phyloP scores from a whole-genome alignment of 2,888 invertebrate genomes.

The Caenorhabditis virilis region DNA sequence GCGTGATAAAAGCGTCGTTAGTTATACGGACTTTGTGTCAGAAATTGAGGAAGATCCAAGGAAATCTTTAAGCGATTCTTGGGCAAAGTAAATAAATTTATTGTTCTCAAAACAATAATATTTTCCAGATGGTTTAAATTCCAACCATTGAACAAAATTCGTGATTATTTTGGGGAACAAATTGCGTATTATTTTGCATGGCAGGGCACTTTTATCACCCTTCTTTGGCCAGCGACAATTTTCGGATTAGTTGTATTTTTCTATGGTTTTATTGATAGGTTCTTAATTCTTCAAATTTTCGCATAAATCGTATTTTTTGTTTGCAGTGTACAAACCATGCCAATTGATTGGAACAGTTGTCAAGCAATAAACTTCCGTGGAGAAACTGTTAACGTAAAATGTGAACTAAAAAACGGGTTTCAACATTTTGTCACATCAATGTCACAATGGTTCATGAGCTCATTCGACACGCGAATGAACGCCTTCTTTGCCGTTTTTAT shows the following conservation, averaged over 20 bases:
- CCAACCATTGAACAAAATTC: conserved; percentile 44
- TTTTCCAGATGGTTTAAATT: conserved; percentile 35
- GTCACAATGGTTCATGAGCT: conserved; percentile 51
- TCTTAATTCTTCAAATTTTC: neutral
- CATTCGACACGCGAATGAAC: conserved; percentile 71
- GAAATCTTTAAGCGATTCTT: conserved; percentile 15
- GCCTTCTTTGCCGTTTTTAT: conserved; percentile 71
- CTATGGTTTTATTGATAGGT: conserved; percentile 65
- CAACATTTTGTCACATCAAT: conserved; percentile 31
- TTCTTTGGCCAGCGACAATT: conserved; percentile 70
- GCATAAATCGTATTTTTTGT: neutral
- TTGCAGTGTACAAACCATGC: conserved; percentile 21
- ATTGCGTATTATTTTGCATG: conserved; percentile 72
- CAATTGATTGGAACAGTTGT: conserved; percentile 26
- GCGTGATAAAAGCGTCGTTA: conserved; percentile 33
- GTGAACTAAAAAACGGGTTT: conserved; percentile 24
- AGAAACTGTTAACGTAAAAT: conserved; percentile 20
- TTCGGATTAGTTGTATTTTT: conserved; percentile 70
- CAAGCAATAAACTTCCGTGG: conserved; percentile 19
- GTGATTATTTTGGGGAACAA: conserved; percentile 72
- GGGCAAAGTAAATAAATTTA: conserved; percentile 25
- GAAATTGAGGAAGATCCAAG: conserved; percentile 46
- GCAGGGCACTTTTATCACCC: conserved; percentile 70
- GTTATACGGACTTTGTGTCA: conserved; percentile 23
- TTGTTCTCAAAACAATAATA: no score